Base-by-base conservation (phyloP, 2,888 invertebrate species). In the Cheilosia vulpina region DNA sequence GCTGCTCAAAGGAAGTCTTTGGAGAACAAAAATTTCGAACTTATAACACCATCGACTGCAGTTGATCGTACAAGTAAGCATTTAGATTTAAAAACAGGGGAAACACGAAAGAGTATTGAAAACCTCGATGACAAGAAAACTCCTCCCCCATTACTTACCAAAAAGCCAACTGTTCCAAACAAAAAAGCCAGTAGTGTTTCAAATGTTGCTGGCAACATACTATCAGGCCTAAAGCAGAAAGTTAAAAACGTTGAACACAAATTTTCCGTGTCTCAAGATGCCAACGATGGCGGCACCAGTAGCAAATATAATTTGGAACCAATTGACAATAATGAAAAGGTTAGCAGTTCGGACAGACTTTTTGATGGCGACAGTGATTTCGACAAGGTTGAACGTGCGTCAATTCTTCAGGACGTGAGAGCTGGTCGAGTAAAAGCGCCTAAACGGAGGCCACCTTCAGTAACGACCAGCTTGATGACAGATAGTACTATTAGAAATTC, bases 151-250 rank as follows among this genome's bases (percentile, higher is more conserved):
- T 90, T 93, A 85, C 92, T 93, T 50, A 92, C 92, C 62, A 94
- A 94, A 88, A 96, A 96, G 91, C 95, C 96, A 9, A 93, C 93
- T 62, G 94, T 95, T 90, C 94, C 95, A 87, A 92, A 94, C 47
- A 95, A 95, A 91, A 96, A 96, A 89, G 94, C 95, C 73, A 95
- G 95, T 0, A 94, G 95, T 0, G 94, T 94, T 7, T 93, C 94
- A 6, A 91, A 92, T 55, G 90, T 91, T 73, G 93, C 94, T 38
- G 93, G 94, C 47, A 93, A 94, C 9, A 89, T 95, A 79, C 93
- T 95, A 88, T 94, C 94, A 79, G 94, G 94, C 5, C 91, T 95
- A n/a, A 94, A 94, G 89, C 94, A 92, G 88, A 94, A 94, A 91
- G 93, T 94, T 90, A 88, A 94, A 88, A 92, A 93, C 31, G 92